Percentiles rank a stretch among this genome's conserved stretches.
Conservation (phyloP, 2,113 vertebrate species). For the Datnioides undecimradiatus region DNA sequence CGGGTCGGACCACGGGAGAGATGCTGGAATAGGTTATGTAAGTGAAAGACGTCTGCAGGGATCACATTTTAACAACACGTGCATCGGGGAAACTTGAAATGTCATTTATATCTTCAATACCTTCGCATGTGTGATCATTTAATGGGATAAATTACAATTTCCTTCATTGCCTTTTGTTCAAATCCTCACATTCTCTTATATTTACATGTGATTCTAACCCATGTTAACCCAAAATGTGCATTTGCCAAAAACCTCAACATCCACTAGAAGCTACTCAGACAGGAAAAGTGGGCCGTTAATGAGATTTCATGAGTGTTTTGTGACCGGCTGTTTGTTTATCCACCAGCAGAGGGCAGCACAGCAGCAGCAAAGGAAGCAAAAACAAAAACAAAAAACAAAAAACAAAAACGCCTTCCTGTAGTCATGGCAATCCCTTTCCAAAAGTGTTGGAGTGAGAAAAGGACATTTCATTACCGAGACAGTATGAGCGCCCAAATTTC, state of each 20-base stretch:
- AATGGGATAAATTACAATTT: not conserved
- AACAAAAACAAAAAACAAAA: conserved; percentile 12
- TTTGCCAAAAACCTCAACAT: not conserved
- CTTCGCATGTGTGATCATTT: not conserved
- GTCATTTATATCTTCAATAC: not conserved
- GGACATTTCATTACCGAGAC: conserved; percentile 65
- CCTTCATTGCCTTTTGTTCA: not conserved
- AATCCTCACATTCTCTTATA: not conserved
- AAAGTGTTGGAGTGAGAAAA: conserved; percentile 56
- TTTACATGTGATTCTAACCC: not conserved
- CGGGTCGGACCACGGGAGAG: conserved; percentile 1
- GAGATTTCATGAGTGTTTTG: not conserved
- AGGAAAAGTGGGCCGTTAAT: not conserved
- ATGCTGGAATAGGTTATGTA: conserved; percentile 29
- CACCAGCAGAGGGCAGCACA: conserved; percentile 83
- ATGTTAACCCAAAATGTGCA: not conserved
- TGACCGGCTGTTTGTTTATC: not conserved
- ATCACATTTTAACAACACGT: conserved; percentile 11
- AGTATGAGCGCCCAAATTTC: conserved; percentile 6
- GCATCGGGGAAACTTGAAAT: conserved; percentile 1
- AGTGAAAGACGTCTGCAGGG: conserved; percentile 29
- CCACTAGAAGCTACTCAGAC: not conserved
- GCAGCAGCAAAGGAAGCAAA: conserved; percentile 64
- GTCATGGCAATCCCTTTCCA: conserved; percentile 65
- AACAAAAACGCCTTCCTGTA: conserved; percentile 14